Evolutionary conservation across 2,888 invertebrate species (phyloP).

Genomic region (Xestia rhomboidea): DNA sequence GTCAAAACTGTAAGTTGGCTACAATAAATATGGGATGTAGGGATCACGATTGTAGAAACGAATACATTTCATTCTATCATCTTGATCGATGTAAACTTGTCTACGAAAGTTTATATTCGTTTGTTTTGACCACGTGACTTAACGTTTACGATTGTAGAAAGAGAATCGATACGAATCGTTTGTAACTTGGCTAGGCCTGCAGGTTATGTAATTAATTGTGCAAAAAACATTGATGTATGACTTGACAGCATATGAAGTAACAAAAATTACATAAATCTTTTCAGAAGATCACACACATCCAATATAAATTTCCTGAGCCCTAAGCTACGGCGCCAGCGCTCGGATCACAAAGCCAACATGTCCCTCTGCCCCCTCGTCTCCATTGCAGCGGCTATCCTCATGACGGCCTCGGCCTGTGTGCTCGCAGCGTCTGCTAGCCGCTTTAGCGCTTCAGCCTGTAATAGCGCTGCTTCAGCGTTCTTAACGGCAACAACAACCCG

Average conservation of each 20-base stretch:
- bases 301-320: constrained; percentile 8
- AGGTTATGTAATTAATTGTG: background rate
- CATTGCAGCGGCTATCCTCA: constrained; percentile 76
- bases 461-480: constrained; percentile 77
- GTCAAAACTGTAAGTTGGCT: too few species aligned
- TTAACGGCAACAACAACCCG: constrained; percentile 73
- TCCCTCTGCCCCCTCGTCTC: constrained; percentile 72
- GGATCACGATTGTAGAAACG: too few species aligned
- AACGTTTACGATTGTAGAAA: too few species aligned
- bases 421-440: constrained; percentile 79
- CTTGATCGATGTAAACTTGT: too few species aligned
- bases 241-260: background rate
- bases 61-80: too few species aligned
- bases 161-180: too few species aligned
- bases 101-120: too few species aligned
- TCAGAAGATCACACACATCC: background rate
- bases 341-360: constrained; percentile 57
- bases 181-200: too few species aligned
- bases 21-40: too few species aligned
- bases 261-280: background rate
- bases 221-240: background rate
- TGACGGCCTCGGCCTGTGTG: constrained; percentile 78
- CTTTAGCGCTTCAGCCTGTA: constrained; percentile 80
- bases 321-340: constrained; percentile 1
- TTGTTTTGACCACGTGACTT: too few species aligned